Evolutionary conservation across 2,797 vertebrate genomes (phyloP).

Genomic region (Fratercula arctica): DNA sequence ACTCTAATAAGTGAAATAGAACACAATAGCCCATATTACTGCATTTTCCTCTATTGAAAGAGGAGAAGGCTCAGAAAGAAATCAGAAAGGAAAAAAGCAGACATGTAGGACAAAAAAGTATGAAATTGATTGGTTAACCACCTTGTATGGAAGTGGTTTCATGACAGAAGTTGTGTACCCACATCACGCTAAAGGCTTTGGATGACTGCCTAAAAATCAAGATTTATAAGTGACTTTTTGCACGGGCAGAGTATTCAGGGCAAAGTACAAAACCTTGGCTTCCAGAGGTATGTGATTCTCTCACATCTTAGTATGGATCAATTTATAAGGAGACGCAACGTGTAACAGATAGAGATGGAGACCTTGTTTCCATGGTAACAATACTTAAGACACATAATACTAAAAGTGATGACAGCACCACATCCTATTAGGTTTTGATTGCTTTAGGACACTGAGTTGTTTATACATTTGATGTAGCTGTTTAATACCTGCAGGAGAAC

Average conservation of each 20-base stretch:
- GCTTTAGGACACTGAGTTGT: not conserved
- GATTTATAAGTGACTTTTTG: not conserved
- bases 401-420: not conserved
- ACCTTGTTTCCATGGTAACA: slow-evolving; percentile 13
- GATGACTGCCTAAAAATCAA: not conserved
- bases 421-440: not conserved
- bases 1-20: not conserved
- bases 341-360: not conserved
- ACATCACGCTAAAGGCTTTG: not conserved
- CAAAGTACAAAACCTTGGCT: not conserved
- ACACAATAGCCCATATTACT: not conserved
- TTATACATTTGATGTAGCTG: not conserved
- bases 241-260: not conserved
- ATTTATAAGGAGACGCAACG: not conserved
- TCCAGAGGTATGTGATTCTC: not conserved
- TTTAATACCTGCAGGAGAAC: not conserved
- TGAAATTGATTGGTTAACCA: not conserved
- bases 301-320: not conserved
- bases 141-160: not conserved
- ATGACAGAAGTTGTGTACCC: not conserved
- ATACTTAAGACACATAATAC: not conserved
- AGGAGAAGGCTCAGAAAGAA: not conserved
- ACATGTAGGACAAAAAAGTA: not conserved
- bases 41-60: not conserved
- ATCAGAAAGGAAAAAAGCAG: not conserved